These are phyloP conservation scores for Halictus rubicundus DNA, from an alignment of 1,140 invertebrate species.

Conservation along the genomic window DNA sequence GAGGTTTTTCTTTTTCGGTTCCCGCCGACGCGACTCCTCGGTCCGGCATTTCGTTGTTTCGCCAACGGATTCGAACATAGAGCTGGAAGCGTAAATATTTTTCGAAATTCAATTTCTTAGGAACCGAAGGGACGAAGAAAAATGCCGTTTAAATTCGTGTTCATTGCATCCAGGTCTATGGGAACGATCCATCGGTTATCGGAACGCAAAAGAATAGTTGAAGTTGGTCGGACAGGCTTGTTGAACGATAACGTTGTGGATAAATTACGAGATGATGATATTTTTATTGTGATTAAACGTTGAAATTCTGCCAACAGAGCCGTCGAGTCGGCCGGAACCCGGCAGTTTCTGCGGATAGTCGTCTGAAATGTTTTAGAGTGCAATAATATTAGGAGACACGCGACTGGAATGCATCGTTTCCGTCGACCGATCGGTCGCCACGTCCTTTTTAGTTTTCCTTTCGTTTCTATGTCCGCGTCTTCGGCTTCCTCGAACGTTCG, in stretches of 20 bases:
- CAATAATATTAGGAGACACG: conserved; percentile 52
- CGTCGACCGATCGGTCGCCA: conserved; percentile 18
- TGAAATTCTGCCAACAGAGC: not conserved
- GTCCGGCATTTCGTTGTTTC: conserved; percentile 13
- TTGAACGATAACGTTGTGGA: conserved; percentile 6
- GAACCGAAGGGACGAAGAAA: no score
- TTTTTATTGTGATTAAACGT: conserved; percentile 3
- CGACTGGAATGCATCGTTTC: conserved; percentile 21
- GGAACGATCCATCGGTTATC: no score
- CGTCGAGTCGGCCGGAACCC: conserved; percentile 7
- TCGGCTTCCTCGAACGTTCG: conserved; percentile 11
- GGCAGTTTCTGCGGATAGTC: conserved; percentile 5
- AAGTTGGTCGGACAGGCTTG: not conserved
- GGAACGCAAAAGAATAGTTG: no score
- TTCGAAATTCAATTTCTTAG: no score
- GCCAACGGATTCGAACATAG: no score
- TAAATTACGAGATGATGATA: not conserved
- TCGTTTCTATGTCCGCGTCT: conserved; percentile 5
- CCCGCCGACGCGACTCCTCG: conserved; percentile 22
- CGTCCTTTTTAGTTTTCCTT: conserved; percentile 25
- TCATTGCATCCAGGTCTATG: no score
- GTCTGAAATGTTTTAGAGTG: conserved; percentile 45
- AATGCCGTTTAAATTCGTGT: no score
- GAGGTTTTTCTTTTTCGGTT: conserved; percentile 31
- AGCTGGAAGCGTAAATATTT: no score